phyloP scores from a whole-genome alignment of 2,797 vertebrate species.

The Anomalospiza imberbis region DNA sequence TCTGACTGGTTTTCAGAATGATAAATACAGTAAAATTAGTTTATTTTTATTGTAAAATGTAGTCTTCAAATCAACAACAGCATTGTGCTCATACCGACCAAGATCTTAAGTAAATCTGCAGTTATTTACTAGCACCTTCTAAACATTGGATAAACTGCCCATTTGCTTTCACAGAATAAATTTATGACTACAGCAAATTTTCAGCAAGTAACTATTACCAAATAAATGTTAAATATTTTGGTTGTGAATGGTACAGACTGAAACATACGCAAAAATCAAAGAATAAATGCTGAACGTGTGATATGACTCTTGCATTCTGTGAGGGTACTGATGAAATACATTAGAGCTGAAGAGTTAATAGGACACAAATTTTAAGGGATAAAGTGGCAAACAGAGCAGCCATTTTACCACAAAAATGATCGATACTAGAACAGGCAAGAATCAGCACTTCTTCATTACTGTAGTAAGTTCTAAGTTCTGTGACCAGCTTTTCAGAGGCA shows the following conservation, averaged over 20 bases:
- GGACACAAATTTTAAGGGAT: not conserved
- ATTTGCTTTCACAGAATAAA: not conserved
- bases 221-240: not conserved
- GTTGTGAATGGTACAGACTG: not conserved
- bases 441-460: not conserved
- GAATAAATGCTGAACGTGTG: not conserved
- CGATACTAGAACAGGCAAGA: not conserved
- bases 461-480: not conserved
- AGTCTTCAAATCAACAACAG: not conserved
- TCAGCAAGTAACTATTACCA: not conserved
- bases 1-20: not conserved
- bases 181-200: not conserved
- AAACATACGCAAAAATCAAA: not conserved
- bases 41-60: not conserved
- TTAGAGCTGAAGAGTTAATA: not conserved
- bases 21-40: not conserved
- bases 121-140: not conserved
- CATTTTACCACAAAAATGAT: not conserved
- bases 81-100: not conserved
- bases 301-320: not conserved
- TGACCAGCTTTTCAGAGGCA: not conserved
- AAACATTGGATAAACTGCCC: not conserved
- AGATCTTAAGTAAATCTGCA: not conserved
- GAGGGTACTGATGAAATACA: not conserved
- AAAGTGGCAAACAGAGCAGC: not conserved